Percentiles rank a stretch among this genome's conserved stretches.
These are phyloP conservation scores for Charina bottae DNA, from an alignment of 2,113 vertebrate species.

Conservation along the genomic window DNA sequence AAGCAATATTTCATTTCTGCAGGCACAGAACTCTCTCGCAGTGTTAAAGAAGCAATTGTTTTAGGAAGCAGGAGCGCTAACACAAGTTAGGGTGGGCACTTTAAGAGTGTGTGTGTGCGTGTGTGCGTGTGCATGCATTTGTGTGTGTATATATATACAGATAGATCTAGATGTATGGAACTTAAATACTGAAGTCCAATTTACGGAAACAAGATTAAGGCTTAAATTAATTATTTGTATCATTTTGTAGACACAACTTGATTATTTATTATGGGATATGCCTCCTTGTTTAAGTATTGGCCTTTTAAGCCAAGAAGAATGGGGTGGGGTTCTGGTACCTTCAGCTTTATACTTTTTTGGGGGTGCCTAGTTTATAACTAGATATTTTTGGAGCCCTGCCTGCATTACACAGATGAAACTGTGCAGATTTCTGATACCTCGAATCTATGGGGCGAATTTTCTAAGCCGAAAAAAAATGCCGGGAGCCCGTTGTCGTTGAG, in stretches of 20 bases:
- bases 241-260: constrained; percentile 34
- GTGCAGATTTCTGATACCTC: neutral
- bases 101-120: neutral
- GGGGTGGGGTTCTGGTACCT: constrained; percentile 1
- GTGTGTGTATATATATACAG: neutral
- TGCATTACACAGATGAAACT: neutral
- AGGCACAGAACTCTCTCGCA: constrained; percentile 61
- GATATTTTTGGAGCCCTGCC: neutral
- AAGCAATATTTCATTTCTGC: constrained; percentile 71
- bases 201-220: constrained; percentile 53
- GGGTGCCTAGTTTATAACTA: neutral
- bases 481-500: neutral
- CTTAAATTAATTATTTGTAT: constrained; percentile 64
- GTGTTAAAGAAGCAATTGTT: constrained; percentile 39
- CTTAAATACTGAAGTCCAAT: constrained; percentile 48
- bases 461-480: neutral
- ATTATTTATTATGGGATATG: constrained; percentile 52
- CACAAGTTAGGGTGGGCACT: constrained; percentile 19
- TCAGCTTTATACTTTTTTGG: neutral
- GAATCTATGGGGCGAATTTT: neutral
- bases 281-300: constrained; percentile 24
- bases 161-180: neutral
- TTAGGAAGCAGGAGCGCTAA: constrained; percentile 42
- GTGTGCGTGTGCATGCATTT: neutral
- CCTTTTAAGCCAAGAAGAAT: constrained; percentile 25